Conservation (phyloP, 2,113 vertebrate genomes). For the Stictonetta naevosa region DNA sequence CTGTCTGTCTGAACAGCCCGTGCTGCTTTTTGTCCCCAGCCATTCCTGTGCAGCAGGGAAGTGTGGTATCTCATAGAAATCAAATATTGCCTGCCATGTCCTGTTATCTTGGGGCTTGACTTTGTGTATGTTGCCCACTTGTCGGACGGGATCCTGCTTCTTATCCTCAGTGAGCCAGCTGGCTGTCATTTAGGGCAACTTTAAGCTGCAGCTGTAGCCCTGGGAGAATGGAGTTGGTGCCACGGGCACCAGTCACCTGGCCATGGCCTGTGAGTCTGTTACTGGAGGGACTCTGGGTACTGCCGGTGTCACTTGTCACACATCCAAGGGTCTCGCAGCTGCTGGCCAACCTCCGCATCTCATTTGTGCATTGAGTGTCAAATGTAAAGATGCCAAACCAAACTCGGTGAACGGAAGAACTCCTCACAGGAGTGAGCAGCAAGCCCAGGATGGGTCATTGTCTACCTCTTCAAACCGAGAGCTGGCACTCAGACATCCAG, state of each 20-base stretch:
- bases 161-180: background rate
- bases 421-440: background rate
- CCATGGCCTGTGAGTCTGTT: background rate
- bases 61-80: background rate
- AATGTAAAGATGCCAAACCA: background rate
- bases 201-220: background rate
- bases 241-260: background rate
- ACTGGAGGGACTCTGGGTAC: background rate
- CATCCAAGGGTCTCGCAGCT: background rate
- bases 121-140: background rate
- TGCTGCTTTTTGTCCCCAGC: background rate
- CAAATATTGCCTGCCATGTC: background rate
- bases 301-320: rapidly evolving
- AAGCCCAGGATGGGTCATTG: rapidly evolving
- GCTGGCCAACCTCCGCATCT: rapidly evolving
- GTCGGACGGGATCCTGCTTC: background rate
- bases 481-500: background rate
- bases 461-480: background rate
- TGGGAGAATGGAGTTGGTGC: background rate
- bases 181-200: background rate
- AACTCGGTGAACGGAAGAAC: background rate
- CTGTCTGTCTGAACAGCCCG: background rate
- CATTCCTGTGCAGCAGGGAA: background rate
- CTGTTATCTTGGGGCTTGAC: background rate
- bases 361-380: background rate